These are phyloP conservation scores for Bolborhynchus lineola DNA, from an alignment of 2,113 vertebrate genomes.

Conservation along the genomic window DNA sequence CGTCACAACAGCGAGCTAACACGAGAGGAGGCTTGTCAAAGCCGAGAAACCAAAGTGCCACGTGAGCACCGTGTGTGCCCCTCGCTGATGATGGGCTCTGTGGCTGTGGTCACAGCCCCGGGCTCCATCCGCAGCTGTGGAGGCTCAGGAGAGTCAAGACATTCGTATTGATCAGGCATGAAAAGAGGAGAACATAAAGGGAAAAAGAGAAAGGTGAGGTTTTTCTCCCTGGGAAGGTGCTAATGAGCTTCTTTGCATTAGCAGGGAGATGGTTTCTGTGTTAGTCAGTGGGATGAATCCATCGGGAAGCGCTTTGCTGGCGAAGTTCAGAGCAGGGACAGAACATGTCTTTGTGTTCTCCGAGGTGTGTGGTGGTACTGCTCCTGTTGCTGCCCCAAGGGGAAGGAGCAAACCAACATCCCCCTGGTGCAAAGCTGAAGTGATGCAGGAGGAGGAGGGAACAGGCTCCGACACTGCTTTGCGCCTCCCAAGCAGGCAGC, in stretches of 20 bases:
- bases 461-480: not conserved
- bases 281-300: not conserved
- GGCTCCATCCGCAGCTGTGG: fast-evolving
- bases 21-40: not conserved
- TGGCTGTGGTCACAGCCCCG: not conserved
- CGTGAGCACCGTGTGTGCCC: fast-evolving
- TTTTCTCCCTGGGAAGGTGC: not conserved
- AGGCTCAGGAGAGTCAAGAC: no score
- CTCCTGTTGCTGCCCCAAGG: not conserved
- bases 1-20: not conserved
- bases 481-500: not conserved
- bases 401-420: not conserved
- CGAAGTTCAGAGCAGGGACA: not conserved
- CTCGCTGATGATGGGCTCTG: fast-evolving
- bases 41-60: not conserved
- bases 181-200: not conserved
- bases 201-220: not conserved
- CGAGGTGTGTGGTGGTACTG: fast-evolving
- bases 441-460: not conserved
- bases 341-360: fast-evolving
- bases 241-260: not conserved
- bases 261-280: not conserved
- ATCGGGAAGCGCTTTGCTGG: not conserved
- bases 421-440: fast-evolving
- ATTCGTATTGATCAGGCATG: not conserved